A percentile compares a stretch with the other conserved stretches of the same genome.
phyloP scores from a whole-genome alignment of 2,797 vertebrate species.

The Pseudochromis fuscus region DNA sequence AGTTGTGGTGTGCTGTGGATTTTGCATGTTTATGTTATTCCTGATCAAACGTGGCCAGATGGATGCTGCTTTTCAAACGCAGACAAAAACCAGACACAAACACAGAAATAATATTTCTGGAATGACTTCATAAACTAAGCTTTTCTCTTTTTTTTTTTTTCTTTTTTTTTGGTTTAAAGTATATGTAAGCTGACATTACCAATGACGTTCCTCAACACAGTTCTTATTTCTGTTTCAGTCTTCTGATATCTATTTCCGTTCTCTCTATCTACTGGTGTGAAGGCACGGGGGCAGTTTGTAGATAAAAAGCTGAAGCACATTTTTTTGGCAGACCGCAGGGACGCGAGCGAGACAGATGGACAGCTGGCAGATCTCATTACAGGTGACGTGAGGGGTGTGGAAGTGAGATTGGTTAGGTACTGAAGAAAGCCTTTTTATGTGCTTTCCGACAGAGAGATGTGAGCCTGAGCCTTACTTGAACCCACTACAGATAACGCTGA shows the following conservation, averaged over 20 bases:
- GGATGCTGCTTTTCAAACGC: conserved; percentile 69
- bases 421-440: conserved; percentile 45
- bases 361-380: conserved; percentile 55
- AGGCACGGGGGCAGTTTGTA: conserved; percentile 56
- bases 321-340: conserved; percentile 40
- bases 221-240: conserved; percentile 63
- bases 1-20: conserved; percentile 85
- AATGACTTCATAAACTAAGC: conserved; percentile 48
- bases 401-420: conserved; percentile 54
- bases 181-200: conserved; percentile 54
- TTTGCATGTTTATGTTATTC: conserved; percentile 82
- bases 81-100: conserved; percentile 62
- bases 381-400: conserved; percentile 48
- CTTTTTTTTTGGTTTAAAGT: conserved; percentile 64
- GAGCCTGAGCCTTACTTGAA: conserved; percentile 73
- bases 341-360: conserved; percentile 46
- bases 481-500: conserved; percentile 57
- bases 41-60: conserved; percentile 72
- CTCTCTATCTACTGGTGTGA: conserved; percentile 47
- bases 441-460: conserved; percentile 42
- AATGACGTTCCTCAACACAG: conserved; percentile 52
- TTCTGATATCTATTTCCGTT: conserved; percentile 57
- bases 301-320: conserved; percentile 67
- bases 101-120: conserved; percentile 44
- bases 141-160: conserved; percentile 26